phyloP scores from a whole-genome alignment of 2,888 invertebrate species.

The Drosophila algonquin region DNA sequence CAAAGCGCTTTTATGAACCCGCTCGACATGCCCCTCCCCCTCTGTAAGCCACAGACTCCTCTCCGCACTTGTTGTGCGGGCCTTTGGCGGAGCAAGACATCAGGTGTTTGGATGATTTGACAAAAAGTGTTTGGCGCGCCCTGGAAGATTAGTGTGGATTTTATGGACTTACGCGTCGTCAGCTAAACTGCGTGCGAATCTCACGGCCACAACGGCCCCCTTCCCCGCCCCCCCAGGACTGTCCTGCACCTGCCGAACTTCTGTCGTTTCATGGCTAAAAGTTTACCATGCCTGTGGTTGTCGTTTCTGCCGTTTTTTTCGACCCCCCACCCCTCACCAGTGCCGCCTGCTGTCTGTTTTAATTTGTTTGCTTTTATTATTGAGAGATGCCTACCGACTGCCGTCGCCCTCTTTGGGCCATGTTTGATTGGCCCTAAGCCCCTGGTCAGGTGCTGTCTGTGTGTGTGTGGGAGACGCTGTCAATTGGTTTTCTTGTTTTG shows the following conservation, averaged over 20 bases:
- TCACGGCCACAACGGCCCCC: conserved; percentile 20
- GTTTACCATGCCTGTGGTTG: conserved; percentile 59
- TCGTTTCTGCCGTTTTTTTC: conserved; percentile 48
- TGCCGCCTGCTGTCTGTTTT: conserved; percentile 72
- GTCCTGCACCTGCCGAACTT: conserved; percentile 68
- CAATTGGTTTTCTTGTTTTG: conserved; percentile 50
- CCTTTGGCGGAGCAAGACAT: conserved; percentile 67
- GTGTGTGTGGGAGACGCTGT: conserved; percentile 43
- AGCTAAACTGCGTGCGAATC: conserved; percentile 70
- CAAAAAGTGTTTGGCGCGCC: conserved; percentile 76
- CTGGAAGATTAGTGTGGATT: conserved; percentile 76
- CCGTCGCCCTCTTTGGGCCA: conserved; percentile 9
- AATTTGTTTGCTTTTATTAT: conserved; percentile 79
- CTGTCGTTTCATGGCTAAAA: conserved; percentile 71
- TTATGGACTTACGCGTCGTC: conserved; percentile 73
- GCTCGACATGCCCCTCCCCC: conserved; percentile 34
- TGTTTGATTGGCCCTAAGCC: conserved; percentile 73
- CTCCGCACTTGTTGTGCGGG: conserved; percentile 35
- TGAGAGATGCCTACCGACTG: conserved; percentile 65
- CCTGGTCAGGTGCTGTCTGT: conserved; percentile 39
- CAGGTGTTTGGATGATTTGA: conserved; percentile 81
- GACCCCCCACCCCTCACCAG: neutral
- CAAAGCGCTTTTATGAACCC: conserved; percentile 74
- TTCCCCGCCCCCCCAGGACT: conserved; percentile 1
- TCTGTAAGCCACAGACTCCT: neutral